phyloP scores from a whole-genome alignment of 2,797 vertebrate species.

The Alouatta caraya region DNA sequence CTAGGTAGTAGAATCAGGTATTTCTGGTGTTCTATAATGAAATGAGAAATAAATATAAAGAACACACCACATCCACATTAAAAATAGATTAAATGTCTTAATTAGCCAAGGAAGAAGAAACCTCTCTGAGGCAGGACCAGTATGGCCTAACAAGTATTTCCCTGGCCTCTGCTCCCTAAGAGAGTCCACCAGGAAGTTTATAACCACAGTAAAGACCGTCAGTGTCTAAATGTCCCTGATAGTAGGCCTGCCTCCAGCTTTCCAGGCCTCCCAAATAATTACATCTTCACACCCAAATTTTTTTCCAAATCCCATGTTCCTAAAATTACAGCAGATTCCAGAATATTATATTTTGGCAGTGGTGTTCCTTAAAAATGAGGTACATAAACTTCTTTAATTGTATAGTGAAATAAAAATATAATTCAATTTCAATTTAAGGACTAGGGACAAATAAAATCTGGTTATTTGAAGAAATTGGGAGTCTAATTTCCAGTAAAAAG shows the following conservation, averaged over 20 bases:
- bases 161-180: neutral
- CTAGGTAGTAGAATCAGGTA: neutral
- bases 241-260: neutral
- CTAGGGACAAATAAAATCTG: neutral
- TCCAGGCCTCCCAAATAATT: neutral
- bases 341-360: conserved; percentile 26
- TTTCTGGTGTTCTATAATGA: conserved; percentile 23
- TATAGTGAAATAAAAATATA: conserved; percentile 18
- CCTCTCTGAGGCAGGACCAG: neutral
- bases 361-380: conserved; percentile 13
- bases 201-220: neutral
- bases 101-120: neutral
- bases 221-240: neutral
- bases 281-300: neutral
- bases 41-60: neutral
- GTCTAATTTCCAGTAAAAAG: conserved; percentile 18
- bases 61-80: neutral
- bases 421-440: neutral
- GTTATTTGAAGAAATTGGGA: neutral
- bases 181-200: neutral
- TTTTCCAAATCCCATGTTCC: neutral
- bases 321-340: neutral
- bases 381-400: neutral
- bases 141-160: neutral
- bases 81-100: conserved; percentile 43